Percentiles rank a stretch among this genome's conserved stretches.
Conservation (phyloP, 2,113 vertebrate species). For the Chascanopsetta lugubris region DNA sequence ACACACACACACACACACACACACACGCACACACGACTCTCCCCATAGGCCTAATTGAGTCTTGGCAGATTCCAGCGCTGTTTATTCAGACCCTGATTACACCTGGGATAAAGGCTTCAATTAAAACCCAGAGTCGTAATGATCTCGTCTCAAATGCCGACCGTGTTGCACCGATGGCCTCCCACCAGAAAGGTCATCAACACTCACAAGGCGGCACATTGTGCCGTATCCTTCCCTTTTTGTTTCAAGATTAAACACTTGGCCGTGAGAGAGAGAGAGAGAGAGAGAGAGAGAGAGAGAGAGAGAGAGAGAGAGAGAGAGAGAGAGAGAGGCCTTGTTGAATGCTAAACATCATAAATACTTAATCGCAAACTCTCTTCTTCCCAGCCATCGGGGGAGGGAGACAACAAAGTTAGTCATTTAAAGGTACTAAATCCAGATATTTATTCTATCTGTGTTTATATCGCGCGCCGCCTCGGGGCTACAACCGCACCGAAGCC, state of each 20-base stretch:
- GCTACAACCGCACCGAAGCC: constrained; percentile 65
- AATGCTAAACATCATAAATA: constrained; percentile 74
- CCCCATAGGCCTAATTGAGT: constrained; percentile 66
- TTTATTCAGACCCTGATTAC: constrained; percentile 76
- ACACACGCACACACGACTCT: constrained; percentile 36
- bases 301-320: constrained; percentile 43
- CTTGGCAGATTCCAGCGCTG: constrained; percentile 67
- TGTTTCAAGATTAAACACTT: constrained; percentile 24
- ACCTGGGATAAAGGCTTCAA: constrained; percentile 75
- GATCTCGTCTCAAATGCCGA: constrained; percentile 74
- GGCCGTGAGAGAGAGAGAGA: constrained; percentile 39
- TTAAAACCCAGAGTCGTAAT: constrained; percentile 71
- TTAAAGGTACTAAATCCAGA: constrained; percentile 74
- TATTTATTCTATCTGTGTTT: constrained; percentile 78
- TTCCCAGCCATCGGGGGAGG: constrained; percentile 61
- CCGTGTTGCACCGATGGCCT: constrained; percentile 54
- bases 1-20: too few species aligned
- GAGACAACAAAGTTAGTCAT: constrained; percentile 76
- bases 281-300: constrained; percentile 46
- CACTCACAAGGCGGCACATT: constrained; percentile 30
- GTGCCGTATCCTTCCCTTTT: constrained; percentile 14
- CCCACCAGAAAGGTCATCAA: constrained; percentile 62
- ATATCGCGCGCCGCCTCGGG: constrained; percentile 68
- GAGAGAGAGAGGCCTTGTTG: constrained; percentile 54
- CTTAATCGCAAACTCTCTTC: constrained; percentile 69